phyloP scores from a whole-genome alignment of 2,888 invertebrate genomes.

The Tupiocoris notatus region DNA sequence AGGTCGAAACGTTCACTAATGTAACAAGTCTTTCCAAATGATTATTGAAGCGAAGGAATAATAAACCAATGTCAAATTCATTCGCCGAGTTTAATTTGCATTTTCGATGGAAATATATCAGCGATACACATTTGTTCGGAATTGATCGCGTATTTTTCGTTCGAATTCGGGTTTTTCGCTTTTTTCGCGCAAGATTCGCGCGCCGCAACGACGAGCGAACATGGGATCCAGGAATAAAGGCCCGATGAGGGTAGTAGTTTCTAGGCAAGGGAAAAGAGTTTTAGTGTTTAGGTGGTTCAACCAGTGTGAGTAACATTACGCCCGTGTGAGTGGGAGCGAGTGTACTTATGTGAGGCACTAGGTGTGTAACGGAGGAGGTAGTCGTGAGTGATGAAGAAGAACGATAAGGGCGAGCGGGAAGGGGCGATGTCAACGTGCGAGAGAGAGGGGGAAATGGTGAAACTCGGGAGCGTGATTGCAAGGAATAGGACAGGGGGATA shows the following conservation, averaged over 20 bases:
- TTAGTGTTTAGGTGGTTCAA: constrained; percentile 9
- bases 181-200: background rate
- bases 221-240: background rate
- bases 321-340: background rate
- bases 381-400: background rate
- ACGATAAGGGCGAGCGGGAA: background rate
- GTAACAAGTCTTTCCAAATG: no score
- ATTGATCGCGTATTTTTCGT: no score
- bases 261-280: constrained; percentile 5
- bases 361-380: background rate
- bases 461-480: background rate
- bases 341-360: background rate
- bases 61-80: no score
- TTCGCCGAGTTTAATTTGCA: no score
- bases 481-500: background rate
- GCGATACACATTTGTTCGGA: no score
- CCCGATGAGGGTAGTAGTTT: background rate
- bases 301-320: background rate
- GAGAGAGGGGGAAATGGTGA: background rate
- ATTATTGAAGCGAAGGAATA: no score
- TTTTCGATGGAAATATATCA: no score
- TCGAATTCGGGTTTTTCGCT: no score
- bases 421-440: background rate
- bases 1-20: no score
- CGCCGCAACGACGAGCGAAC: background rate